Evolutionary conservation across 1,140 invertebrate species (phyloP), one percentile per base, ranked within the genome.

Genomic region (Drosophila sp.): DNA sequence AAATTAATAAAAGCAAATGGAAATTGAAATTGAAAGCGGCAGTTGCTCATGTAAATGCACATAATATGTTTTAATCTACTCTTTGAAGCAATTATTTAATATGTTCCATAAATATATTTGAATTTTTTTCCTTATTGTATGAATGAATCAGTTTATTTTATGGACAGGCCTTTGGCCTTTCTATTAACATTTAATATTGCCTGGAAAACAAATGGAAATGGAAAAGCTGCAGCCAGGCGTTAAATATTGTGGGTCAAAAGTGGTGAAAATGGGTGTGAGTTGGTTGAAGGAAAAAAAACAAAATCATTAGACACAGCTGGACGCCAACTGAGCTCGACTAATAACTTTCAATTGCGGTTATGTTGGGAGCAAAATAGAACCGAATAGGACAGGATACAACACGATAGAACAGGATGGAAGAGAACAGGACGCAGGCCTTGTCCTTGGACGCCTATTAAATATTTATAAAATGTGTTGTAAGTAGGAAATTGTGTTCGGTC

Each of bases 401-500:
- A 6, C n/a, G 7, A 16, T 2, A 3, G 43, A 21, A 36, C 13
- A 32, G 13, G 7, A 34, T 4, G 2, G 50, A 13, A 25, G 11
- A 41, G 25, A 21, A 14, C 46, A 45, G n/a, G 13, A 21, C 9
- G 48, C 54, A 16, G 45, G 13, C 36, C 53, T n/a, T 50, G 69
- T 72, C 69, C 69, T 72, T 72, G 69, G 69, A 54, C 53, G 25
- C 45, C 53, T 65, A 65, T 76, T 59, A 76, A 76, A 76, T 74
- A 76, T 76, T 76, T 76, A 76, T 67, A 50, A 76, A 76, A 74
- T 74, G 74, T 74, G 74, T 70, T 76, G 71, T 76, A 74, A 76
- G 74, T 76, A 76, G 74, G 63, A 76, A 76, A 76, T 76, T 76
- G 74, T 74, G 71, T 74, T 72, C 41, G 54, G 38, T 65, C 61